Conservation (phyloP, 2,888 invertebrate species). For the Eupithecia pulchellata region DNA sequence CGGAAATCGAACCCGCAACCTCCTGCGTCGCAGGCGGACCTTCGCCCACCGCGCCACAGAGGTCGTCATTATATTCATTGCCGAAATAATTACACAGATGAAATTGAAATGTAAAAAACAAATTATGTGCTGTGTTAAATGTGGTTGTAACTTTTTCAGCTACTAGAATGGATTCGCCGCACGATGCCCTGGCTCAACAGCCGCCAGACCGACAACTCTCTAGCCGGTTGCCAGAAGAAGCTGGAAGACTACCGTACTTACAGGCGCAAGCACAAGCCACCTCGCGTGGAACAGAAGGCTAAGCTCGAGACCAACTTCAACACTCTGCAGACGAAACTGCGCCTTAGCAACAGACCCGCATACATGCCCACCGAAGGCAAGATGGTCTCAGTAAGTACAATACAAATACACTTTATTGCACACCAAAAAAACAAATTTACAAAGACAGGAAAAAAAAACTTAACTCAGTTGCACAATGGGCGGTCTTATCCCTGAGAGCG, state of each 20-base stretch:
- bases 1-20: no score
- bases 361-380: slow-evolving; percentile 99
- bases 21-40: no score
- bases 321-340: slow-evolving; percentile 98
- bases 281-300: slow-evolving; percentile 99
- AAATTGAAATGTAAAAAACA: no score
- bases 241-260: slow-evolving; percentile 99
- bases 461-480: no score
- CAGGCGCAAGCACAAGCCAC: slow-evolving; percentile 99
- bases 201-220: slow-evolving; percentile 98
- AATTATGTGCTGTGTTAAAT: no score
- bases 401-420: no score
- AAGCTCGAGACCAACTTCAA: slow-evolving; percentile 99
- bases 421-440: no score
- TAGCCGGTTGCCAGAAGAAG: slow-evolving; percentile 98
- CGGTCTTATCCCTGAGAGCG: no score
- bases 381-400: slow-evolving; percentile 97
- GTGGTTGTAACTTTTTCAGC: slow-evolving; percentile 76
- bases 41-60: no score
- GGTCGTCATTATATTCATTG: no score
- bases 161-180: slow-evolving; percentile 99
- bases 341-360: slow-evolving; percentile 98
- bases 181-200: slow-evolving; percentile 99
- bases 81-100: no score
- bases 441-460: no score